phyloP scores from a whole-genome alignment of 2,113 vertebrate species.

The Lagopus leucura region DNA sequence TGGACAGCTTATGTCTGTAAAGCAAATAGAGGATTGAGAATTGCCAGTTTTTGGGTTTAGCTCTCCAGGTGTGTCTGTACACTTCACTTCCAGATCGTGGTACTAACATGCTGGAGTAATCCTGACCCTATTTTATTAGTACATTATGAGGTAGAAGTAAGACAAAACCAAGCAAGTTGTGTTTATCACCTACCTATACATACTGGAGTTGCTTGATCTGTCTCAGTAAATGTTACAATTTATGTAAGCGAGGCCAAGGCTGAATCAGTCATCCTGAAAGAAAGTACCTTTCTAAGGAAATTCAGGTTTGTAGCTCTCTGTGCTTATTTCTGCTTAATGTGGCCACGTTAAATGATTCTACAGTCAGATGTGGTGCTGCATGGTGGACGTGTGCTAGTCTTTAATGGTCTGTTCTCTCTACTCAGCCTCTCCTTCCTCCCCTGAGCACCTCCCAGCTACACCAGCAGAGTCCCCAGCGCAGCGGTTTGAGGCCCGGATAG shows the following conservation, averaged over 20 bases:
- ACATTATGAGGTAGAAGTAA: background rate
- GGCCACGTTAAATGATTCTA: background rate
- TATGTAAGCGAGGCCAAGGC: background rate
- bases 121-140: background rate
- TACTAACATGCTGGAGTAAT: background rate
- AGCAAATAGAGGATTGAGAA: background rate
- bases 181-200: background rate
- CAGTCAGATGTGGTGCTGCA: background rate
- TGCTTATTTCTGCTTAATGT: background rate
- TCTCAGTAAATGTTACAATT: background rate
- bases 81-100: background rate
- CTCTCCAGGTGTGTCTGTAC: background rate
- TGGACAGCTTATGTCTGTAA: background rate
- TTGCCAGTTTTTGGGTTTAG: rapidly evolving
- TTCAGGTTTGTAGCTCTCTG: background rate
- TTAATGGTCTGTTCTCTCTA: constrained; percentile 5
- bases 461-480: constrained; percentile 91
- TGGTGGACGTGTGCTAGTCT: background rate
- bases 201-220: background rate
- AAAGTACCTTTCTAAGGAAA: background rate
- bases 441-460: constrained; percentile 89
- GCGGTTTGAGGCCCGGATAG: constrained; percentile 95
- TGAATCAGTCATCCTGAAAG: background rate
- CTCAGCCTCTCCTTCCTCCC: constrained; percentile 92
- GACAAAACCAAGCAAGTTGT: background rate